phyloP scores from a whole-genome alignment of 2,797 vertebrate genomes.

The Streptopelia turtur region DNA sequence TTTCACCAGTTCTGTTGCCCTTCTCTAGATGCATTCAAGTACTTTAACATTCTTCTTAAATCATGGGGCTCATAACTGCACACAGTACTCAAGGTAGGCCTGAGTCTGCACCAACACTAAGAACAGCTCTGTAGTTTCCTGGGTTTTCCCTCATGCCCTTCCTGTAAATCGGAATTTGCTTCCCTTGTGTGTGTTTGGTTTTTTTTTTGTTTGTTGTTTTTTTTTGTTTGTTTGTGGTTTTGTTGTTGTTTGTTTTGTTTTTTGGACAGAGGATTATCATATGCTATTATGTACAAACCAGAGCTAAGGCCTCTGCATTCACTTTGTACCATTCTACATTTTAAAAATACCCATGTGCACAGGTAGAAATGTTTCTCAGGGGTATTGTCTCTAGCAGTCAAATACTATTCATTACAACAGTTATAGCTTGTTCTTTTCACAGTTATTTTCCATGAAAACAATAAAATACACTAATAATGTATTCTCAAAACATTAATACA shows the following conservation, averaged over 20 bases:
- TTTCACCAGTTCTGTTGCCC: background rate
- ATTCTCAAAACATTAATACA: constrained; percentile 54
- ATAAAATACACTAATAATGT: constrained; percentile 50
- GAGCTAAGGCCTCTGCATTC: background rate
- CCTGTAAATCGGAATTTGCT: background rate
- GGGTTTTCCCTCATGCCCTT: background rate
- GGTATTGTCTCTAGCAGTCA: background rate
- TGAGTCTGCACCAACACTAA: background rate
- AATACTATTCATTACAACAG: background rate
- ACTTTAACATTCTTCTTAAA: background rate
- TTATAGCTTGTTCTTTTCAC: background rate
- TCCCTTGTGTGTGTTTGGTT: background rate
- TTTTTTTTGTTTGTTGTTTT: background rate
- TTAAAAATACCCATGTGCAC: background rate
- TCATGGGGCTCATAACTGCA: background rate
- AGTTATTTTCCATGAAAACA: constrained; percentile 48
- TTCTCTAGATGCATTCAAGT: background rate
- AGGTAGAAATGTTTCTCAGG: background rate
- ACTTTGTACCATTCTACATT: background rate
- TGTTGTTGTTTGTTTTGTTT: background rate
- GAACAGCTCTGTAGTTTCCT: background rate
- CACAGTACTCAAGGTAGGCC: background rate
- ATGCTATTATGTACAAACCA: background rate
- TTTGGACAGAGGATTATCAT: background rate
- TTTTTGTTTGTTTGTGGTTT: background rate